Base-by-base conservation (phyloP, 2,113 vertebrate species). In the Pachyramphus minor region DNA sequence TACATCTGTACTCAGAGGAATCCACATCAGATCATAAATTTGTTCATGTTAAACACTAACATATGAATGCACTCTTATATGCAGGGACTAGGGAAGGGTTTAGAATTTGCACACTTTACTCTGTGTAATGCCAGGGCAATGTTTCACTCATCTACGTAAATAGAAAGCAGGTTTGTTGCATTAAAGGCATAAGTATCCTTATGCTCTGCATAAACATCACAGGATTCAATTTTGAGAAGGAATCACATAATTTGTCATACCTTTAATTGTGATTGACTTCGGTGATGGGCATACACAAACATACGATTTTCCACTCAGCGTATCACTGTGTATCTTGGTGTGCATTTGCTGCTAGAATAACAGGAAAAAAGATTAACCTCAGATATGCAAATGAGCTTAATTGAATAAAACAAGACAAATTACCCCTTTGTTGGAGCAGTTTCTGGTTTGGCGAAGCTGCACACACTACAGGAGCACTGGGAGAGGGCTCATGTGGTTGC, bases 11-110 rank as follows among this genome's bases (percentile, higher is more conserved):
- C 96, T 97, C 96, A 85, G 84, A 96, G 96, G 96, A 97, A 97
- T 97, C 84, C 93, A 91, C 95, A 95, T 95, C 97, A 97, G 96
- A 92, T 97, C 97, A 96, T 97, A 97, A 96, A 97, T 97, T 97
- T 96, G 90, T 96, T 97, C 96, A 95, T 73, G 95, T 96, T 97
- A 97, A 97, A 95, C 63, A 52, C 91, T 96, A 97, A 97, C 97
- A 97, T 93, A 96, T 97, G 96, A 97, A 96, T 72, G 94, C 64
- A 79, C 28, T 97, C 86, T 81, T 88, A 90, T 42, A 90, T 92
- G 86, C 90, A 93, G 71, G 82, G 90, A 85, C 96, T 92, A 20
- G 94, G 94, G 90, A 95, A 89, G 82, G 86, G 90, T 92, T 94
- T 96, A 87, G 94, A 95, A 96, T 93, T 96, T 96, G 96, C 93